Evolutionary conservation across 2,113 vertebrate species (phyloP).

Genomic region (Brachyhypopomus gauderio): DNA sequence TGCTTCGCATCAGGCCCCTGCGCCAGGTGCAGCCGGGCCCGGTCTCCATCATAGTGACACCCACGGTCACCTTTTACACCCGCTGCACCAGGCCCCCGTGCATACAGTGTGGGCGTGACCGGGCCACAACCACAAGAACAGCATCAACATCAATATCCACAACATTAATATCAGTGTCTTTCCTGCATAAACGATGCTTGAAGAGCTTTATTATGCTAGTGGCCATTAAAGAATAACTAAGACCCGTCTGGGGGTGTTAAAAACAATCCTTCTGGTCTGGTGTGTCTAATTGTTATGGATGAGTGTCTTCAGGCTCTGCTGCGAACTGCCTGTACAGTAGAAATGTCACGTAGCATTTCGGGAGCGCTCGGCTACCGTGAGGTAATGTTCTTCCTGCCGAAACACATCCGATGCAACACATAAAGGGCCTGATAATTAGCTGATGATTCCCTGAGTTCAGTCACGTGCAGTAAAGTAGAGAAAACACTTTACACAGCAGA

Average conservation of each 20-base stretch:
- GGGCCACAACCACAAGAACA: neutral
- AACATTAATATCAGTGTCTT: neutral
- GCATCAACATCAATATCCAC: neutral
- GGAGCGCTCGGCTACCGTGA: neutral
- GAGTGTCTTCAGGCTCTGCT: neutral
- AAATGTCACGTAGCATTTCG: neutral
- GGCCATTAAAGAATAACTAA: neutral
- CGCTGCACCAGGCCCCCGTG: conserved; percentile 49
- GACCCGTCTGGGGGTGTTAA: neutral
- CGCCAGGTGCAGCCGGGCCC: conserved; percentile 57
- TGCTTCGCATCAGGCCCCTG: conserved; percentile 65
- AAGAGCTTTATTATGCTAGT: neutral
- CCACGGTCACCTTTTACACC: conserved; percentile 59
- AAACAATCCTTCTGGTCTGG: neutral
- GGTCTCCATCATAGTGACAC: conserved; percentile 61
- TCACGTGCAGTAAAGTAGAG: neutral
- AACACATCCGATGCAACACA: neutral
- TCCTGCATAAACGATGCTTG: neutral
- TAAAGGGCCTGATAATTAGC: conserved; percentile 16
- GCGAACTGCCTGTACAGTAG: neutral
- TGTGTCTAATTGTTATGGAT: neutral
- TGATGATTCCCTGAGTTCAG: conserved; percentile 11
- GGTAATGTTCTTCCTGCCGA: neutral
- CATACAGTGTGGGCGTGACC: conserved; percentile 9
- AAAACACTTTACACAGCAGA: neutral